Percentiles rank a stretch among this genome's conserved stretches.
These are phyloP conservation scores for Meloe dianella DNA, from an alignment of 2,888 invertebrate genomes.

Conservation along the genomic window DNA sequence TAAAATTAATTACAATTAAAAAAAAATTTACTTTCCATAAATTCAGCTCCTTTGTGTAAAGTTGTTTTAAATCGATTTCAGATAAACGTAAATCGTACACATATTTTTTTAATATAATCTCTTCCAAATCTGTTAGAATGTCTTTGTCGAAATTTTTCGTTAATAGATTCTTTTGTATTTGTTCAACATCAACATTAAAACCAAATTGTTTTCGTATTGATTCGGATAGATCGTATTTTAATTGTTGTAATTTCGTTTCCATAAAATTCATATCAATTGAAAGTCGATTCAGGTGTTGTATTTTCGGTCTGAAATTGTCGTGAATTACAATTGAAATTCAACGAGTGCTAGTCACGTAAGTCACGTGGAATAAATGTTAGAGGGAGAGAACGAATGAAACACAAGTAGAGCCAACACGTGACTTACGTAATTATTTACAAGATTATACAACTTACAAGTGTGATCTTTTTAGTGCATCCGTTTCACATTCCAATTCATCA, in stretches of 20 bases:
- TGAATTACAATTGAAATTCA: no score
- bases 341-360: no score
- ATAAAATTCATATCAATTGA: conserved; percentile 72
- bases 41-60: conserved; percentile 59
- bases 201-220: conserved; percentile 67
- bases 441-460: conserved; percentile 66
- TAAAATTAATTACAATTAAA: neutral
- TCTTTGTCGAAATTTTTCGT: conserved; percentile 61
- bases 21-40: conserved; percentile 53
- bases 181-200: conserved; percentile 61
- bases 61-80: conserved; percentile 58
- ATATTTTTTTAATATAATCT: conserved; percentile 63
- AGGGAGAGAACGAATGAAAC: no score
- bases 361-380: no score
- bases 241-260: conserved; percentile 64
- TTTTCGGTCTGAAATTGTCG: conserved; percentile 67
- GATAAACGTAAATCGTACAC: conserved; percentile 64
- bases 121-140: conserved; percentile 64
- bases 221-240: conserved; percentile 64
- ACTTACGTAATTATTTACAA: no score
- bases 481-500: conserved; percentile 70
- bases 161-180: conserved; percentile 64
- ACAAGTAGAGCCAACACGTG: no score
- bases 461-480: conserved; percentile 65
- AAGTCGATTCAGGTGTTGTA: conserved; percentile 73